Conservation (phyloP, 1,140 invertebrate species). For the Philopotamus ludificatus region DNA sequence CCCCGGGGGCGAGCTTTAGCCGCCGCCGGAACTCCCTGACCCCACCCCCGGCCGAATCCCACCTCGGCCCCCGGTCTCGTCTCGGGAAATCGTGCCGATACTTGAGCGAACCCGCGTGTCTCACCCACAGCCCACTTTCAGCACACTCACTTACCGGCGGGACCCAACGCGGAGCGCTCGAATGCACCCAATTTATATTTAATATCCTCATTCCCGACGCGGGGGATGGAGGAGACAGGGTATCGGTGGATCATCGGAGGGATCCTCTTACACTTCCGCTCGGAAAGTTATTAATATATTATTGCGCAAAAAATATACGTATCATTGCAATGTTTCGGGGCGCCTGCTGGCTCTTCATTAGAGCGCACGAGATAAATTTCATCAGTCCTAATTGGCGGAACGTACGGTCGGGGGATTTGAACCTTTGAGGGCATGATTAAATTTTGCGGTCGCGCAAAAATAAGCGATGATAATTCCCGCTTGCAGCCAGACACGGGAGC, state of each 20-base stretch:
- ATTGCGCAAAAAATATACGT: no score
- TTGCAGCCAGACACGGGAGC: not conserved
- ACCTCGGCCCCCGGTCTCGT: slow-evolving; percentile 12
- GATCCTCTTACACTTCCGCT: no score
- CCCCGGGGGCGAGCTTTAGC: slow-evolving; percentile 23
- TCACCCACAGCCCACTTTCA: slow-evolving; percentile 29
- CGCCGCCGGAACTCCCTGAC: slow-evolving; percentile 11
- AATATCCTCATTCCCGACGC: not conserved
- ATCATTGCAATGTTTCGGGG: no score
- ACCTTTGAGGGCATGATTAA: slow-evolving; percentile 14
- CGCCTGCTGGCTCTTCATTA: no score
- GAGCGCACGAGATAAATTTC: no score
- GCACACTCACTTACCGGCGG: slow-evolving; percentile 26
- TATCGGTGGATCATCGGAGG: no score
- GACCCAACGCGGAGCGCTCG: slow-evolving; percentile 3
- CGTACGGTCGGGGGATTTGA: not conserved
- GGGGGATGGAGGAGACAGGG: no score
- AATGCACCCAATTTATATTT: slow-evolving; percentile 9
- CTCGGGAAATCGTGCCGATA: slow-evolving; percentile 30
- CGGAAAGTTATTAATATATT: no score
- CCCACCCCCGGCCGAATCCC: slow-evolving; percentile 4
- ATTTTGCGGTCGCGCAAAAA: slow-evolving; percentile 23
- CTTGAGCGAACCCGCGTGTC: slow-evolving; percentile 24
- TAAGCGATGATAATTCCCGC: slow-evolving; percentile 19
- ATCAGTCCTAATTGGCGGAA: no score